Conservation (phyloP, 2,113 vertebrate genomes). For the Dromas ardeola region DNA sequence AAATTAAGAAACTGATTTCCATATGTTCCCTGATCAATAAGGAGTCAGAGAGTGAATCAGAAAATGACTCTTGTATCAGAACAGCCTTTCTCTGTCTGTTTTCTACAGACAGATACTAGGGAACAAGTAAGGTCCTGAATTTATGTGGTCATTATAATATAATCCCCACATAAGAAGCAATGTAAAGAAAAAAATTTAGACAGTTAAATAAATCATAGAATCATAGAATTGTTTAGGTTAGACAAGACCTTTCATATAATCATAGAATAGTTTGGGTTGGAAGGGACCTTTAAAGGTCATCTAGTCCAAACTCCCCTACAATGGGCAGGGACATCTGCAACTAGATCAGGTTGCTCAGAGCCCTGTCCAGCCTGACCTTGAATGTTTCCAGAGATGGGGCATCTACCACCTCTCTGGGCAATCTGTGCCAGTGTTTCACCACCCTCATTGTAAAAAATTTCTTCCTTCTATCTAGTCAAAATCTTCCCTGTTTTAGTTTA, state of each 20-base stretch:
- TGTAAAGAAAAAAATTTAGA: background rate
- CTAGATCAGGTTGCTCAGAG: no score
- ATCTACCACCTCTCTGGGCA: no score
- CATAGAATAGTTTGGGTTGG: background rate
- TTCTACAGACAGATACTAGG: background rate
- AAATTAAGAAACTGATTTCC: background rate
- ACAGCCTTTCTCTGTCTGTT: background rate
- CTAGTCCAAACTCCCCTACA: background rate
- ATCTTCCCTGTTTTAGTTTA: background rate
- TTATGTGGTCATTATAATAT: background rate
- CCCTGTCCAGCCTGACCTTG: no score
- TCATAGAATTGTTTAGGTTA: no score
- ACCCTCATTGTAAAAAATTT: no score
- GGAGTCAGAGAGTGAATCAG: background rate
- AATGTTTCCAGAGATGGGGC: no score
- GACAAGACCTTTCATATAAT: background rate
- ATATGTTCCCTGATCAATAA: background rate
- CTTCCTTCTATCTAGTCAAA: no score
- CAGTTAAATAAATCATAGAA: background rate
- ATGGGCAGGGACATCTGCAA: background rate
- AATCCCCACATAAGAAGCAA: background rate
- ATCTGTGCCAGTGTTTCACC: no score
- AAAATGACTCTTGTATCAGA: background rate
- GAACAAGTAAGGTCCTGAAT: background rate
- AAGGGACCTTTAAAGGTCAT: background rate